These are phyloP conservation scores for Xiphophorus couchianus DNA, from an alignment of 2,113 vertebrate species.

Conservation along the genomic window DNA sequence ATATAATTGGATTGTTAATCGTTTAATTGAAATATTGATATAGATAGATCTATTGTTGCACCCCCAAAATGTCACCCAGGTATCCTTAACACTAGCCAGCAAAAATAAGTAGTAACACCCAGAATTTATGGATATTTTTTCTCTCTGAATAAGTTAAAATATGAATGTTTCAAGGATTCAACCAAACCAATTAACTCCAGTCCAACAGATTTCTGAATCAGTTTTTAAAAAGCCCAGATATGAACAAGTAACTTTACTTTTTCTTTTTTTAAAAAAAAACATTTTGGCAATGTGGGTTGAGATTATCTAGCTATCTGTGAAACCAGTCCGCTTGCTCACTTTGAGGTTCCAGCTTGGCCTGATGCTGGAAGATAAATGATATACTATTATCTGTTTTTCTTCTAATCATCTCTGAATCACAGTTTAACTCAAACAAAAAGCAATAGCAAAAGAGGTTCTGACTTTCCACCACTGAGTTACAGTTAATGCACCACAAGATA, in stretches of 20 bases:
- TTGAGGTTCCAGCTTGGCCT: neutral
- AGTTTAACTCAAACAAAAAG: neutral
- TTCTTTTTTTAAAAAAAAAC: slow-evolving; percentile 16
- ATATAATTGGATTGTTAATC: too few species aligned
- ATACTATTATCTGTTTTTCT: neutral
- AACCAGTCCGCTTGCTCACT: neutral
- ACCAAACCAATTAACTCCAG: neutral
- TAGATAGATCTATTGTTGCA: too few species aligned
- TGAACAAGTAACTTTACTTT: neutral
- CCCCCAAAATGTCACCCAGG: neutral
- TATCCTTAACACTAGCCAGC: too few species aligned
- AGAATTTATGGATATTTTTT: too few species aligned
- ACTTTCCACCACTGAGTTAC: neutral
- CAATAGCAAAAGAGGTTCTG: neutral
- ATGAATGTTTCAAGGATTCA: neutral
- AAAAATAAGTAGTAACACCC: too few species aligned
- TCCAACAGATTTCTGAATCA: slow-evolving; percentile 7
- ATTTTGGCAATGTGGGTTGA: neutral
- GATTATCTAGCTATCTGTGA: neutral
- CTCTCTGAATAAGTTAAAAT: neutral
- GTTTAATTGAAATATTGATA: too few species aligned
- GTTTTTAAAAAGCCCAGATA: neutral
- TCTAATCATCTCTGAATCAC: neutral
- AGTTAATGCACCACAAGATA: neutral
- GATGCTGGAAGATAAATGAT: neutral